Evolutionary conservation across 2,113 vertebrate genomes (phyloP).

Genomic region (Ginglymostoma cirratum): DNA sequence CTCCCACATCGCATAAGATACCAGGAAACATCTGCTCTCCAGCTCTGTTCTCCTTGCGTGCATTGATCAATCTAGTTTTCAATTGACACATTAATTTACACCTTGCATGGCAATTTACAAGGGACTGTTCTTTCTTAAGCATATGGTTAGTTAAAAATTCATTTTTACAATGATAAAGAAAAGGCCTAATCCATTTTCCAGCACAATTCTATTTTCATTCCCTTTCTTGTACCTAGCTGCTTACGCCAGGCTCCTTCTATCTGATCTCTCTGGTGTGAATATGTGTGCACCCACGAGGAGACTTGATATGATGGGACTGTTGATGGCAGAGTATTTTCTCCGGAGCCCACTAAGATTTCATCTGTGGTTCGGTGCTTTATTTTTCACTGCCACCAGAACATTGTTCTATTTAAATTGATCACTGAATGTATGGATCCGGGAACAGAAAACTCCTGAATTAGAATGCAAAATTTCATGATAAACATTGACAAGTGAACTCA

Average conservation of each 20-base stretch:
- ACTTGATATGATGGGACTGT: too few species aligned
- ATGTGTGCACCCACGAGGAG: background rate
- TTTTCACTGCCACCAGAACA: background rate
- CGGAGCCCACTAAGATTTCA: background rate
- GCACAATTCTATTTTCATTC: background rate
- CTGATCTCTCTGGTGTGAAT: background rate
- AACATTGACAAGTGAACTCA: background rate
- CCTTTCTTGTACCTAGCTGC: background rate
- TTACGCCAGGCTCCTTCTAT: background rate
- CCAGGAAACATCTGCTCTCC: too few species aligned
- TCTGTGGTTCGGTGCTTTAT: background rate
- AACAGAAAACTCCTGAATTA: background rate
- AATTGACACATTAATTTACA: too few species aligned
- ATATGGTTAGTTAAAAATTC: too few species aligned
- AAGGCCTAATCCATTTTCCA: too few species aligned
- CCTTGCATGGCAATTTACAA: too few species aligned
- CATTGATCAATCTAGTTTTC: too few species aligned
- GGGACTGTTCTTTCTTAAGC: too few species aligned
- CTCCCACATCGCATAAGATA: too few species aligned
- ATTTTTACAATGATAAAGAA: too few species aligned
- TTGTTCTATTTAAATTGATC: background rate
- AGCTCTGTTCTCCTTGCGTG: too few species aligned
- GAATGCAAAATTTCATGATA: background rate
- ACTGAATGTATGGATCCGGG: background rate
- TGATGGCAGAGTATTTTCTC: background rate